Evolutionary conservation across 2,113 vertebrate species (phyloP).

Genomic region (Mungos mungo): DNA sequence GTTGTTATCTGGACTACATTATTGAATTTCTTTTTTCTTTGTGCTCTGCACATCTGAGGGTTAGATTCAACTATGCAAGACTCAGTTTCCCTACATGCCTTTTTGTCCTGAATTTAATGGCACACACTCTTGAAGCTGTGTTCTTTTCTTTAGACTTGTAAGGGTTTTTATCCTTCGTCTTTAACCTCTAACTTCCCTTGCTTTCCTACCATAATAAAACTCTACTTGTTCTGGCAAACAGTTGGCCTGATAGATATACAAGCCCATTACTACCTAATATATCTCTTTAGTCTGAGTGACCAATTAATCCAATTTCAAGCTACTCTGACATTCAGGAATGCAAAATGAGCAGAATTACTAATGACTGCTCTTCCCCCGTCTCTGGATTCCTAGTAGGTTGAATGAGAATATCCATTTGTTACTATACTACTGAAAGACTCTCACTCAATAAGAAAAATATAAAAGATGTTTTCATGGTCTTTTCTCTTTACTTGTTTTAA

Average conservation of each 20-base stretch:
- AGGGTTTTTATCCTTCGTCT: neutral
- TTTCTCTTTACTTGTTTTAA: constrained; percentile 32
- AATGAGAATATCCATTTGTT: neutral
- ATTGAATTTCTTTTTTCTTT: neutral
- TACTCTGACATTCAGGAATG: neutral
- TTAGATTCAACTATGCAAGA: neutral
- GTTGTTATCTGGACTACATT: neutral
- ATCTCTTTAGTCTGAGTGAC: neutral
- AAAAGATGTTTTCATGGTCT: neutral
- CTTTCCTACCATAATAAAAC: neutral
- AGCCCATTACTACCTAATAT: neutral
- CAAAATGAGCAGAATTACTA: neutral
- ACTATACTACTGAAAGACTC: neutral
- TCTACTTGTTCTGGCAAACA: neutral
- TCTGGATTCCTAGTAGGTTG: neutral
- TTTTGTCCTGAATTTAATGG: neutral
- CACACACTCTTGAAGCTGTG: neutral
- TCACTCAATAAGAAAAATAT: neutral
- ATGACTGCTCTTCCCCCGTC: neutral
- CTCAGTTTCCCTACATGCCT: neutral
- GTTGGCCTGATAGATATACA: neutral
- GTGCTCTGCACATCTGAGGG: neutral
- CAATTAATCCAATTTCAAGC: neutral
- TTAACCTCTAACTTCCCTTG: neutral
- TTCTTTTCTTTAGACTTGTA: neutral